Base-by-base conservation (phyloP, 1,140 invertebrate species). In the Euwallacea fornicatus region DNA sequence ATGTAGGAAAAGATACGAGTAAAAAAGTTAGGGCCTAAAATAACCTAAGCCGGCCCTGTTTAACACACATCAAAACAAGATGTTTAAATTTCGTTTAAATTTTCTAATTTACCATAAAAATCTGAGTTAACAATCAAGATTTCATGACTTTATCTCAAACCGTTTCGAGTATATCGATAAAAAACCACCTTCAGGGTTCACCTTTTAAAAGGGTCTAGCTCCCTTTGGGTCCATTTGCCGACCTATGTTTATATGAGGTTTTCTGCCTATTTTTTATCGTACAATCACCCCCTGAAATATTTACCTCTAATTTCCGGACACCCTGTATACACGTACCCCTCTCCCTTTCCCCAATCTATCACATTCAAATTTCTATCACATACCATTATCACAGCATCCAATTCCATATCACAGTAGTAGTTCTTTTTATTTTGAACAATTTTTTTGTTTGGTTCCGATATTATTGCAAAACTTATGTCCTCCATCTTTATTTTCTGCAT, bases 391-490 rank as follows among this genome's bases (percentile, higher is more conserved):
- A 13, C 46, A 50, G 46, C 46, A 13, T 50, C 46, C 13, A 50
- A 6, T 10, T 50, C 13, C 13, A 6, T 50, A 13, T 50, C 46
- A 50, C 46, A 50, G 46, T 11, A 50, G 13, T 13, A 50, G 6
- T 50, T 13, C 6, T 50, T 50, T 11, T 13, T 11, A 6, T 50
- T 6, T 11, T 10, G 0, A 50, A 50, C 13, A 2, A 50, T 50
- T 50, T 50, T 50, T 13, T 50, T 50, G 6, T 50, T 50, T 6
- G 56, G 56, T 59, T 59, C 56, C 10, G 15, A 21, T 11, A 59
- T 59, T 10, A 59, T 2, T 2, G 16, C 56, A 2, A 59, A 2
- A 2, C 15, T 41, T 10, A 59, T 16, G 2, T 41, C 6, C 4
- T 21, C 15, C 15, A 2, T 7, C 7, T 59, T 10, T 2, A 41